Evolutionary conservation across 2,797 vertebrate genomes (phyloP), one percentile per base, ranked within the genome.

Genomic region (Tinamus major): DNA sequence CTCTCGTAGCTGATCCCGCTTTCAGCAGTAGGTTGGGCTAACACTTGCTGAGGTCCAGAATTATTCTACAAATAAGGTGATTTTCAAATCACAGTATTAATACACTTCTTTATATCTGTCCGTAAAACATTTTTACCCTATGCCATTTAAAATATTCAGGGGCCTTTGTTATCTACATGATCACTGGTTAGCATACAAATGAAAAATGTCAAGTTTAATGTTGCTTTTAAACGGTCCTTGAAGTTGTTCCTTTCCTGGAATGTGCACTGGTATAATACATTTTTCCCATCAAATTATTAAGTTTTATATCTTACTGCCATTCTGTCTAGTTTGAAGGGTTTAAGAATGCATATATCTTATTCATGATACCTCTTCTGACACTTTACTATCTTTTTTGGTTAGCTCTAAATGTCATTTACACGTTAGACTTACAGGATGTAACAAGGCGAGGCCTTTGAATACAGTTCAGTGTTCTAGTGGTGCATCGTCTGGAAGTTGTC

Each of bases 121-220:
- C 80, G 13, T 76, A 69, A 92, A 84, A 41, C 3, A 2, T 23
- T 85, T 21, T 81, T 70, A 79, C 31, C 6, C 72, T 85, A n/a
- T 82, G 27, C 61, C 31, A 21, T 65, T 87, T 82, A 61, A 77
- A 55, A 53, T 68, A 69, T 41, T 85, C 21, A n/a, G 13, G 8
- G 12, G 10, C 31, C 33, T 18, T 68, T 87, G 37, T 68, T 86
- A 64, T 55, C 55, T 79, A 49, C 33, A 13, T 79, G 35, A 59
- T 94, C 48, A n/a, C n/a, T 76, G 65, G 71, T 89, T 91, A 82
- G 35, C 59, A 74, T 14, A 74, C 68, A 84, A 96, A 89, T 85
- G 21, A 76, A 69, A 88, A 92, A 84, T 51, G 16, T 64, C 75
- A 67, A 17, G 35, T 80, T 93, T 74, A 83, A 67, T 85, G 27